Base-by-base conservation (phyloP, 2,888 invertebrate species). In the Drosophila hamatofila region DNA sequence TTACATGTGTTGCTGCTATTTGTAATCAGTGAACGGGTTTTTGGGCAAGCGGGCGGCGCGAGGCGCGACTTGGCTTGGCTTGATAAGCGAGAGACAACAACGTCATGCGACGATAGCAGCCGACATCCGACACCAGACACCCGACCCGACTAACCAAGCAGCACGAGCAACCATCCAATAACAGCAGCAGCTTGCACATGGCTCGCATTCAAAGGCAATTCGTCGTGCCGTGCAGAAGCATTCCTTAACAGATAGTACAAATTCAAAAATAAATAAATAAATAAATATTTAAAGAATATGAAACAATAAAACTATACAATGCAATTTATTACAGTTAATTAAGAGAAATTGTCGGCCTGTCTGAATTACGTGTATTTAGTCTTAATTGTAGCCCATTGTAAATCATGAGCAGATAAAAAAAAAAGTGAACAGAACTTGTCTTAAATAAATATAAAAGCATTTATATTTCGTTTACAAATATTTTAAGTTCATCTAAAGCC, bases 201-300 rank as follows among this genome's bases (percentile, higher is more conserved):
- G 75, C 62, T 52, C 66, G 51, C 80, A 76, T 69, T 79, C 68
- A 46, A 55, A 62, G 54, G 55, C 60, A 18, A 63, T 63, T 57
- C 67, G 64, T 74, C 60, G 79, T 49, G 57, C 58, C 75, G 81
- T 74, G 74, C 78, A 81, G 79, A 64, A 81, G 81, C 64, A 54
- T 78, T 78, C 78, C 77, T 67, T 21, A 16, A 48, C 48, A 37
- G 51, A 55, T 37, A 55, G 57, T 51, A 35, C 30, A 25, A 14
- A 39, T 11, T 21, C 9, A 27, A 39, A 56, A 51, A 41, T 2
- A 35, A 6, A 35, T 6, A 14, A 35, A 35, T 25, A 51, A 52
- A 55, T 27, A 9, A 54, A 18, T 39, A 37, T 25, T n/a, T 23
- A 44, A 33, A 27, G 3, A 27, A 39, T 18, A 48, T 52, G 11